These are phyloP conservation scores for Tiliqua scincoides DNA, from an alignment of 2,113 vertebrate genomes.

Conservation along the genomic window DNA sequence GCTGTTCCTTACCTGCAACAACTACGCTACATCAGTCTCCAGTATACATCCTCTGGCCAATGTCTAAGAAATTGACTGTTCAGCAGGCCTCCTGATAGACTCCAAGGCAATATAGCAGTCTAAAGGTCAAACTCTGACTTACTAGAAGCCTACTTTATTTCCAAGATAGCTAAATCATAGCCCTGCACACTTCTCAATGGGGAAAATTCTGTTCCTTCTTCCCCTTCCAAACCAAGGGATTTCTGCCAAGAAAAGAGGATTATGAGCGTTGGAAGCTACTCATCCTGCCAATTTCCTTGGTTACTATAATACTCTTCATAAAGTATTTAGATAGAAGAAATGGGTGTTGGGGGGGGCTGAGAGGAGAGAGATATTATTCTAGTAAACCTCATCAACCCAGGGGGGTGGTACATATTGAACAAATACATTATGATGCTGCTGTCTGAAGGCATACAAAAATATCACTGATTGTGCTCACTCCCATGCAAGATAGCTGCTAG, in stretches of 20 bases:
- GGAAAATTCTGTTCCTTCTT: conserved; percentile 7
- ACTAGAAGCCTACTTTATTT: conserved; percentile 66
- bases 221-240: conserved; percentile 40
- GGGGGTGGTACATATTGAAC: conserved; percentile 37
- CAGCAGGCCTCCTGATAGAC: conserved; percentile 44
- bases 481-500: not conserved
- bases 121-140: conserved; percentile 65
- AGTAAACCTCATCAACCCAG: conserved; percentile 49
- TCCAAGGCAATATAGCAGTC: conserved; percentile 57
- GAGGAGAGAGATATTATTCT: conserved; percentile 44
- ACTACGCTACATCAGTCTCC: not conserved
- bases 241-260: conserved; percentile 65
- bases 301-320: conserved; percentile 51
- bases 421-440: conserved; percentile 28
- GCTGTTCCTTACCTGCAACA: not conserved
- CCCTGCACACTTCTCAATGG: conserved; percentile 53
- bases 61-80: conserved; percentile 55
- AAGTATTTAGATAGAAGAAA: conserved; percentile 66
- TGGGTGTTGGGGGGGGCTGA: conserved; percentile 45
- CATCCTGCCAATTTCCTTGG: conserved; percentile 72
- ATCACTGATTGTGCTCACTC: not conserved
- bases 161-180: conserved; percentile 58
- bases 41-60: not conserved
- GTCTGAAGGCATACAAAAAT: conserved; percentile 42
- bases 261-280: conserved; percentile 61